Conservation (phyloP, 2,888 invertebrate genomes). For the Polyommatus iphigenia region DNA sequence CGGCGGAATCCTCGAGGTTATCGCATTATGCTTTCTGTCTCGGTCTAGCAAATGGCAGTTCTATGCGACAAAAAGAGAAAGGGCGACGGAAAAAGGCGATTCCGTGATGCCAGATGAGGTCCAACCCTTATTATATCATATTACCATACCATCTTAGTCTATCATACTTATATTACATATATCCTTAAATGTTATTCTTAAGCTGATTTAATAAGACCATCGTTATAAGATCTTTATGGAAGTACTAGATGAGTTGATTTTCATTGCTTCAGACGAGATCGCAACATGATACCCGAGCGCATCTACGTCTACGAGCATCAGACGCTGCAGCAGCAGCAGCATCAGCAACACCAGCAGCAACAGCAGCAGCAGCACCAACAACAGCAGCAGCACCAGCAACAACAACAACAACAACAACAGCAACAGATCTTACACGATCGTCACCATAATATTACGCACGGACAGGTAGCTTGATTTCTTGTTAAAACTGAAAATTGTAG, state of each 20-base stretch:
- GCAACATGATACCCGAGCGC: constrained; percentile 62
- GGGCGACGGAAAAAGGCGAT: no score
- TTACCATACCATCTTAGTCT: neutral
- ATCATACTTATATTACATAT: neutral
- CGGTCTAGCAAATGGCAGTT: no score
- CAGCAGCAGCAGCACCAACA: constrained; percentile 53
- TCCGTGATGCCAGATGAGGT: no score
- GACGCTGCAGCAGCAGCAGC: constrained; percentile 33
- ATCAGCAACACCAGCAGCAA: constrained; percentile 45
- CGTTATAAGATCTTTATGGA: neutral
- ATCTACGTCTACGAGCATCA: constrained; percentile 59
- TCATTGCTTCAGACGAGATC: constrained; percentile 51
- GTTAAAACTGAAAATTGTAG: neutral
- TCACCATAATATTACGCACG: constrained; percentile 50
- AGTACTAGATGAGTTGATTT: neutral
- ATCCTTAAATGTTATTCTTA: neutral
- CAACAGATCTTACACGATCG: constrained; percentile 52
- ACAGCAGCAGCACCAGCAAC: constrained; percentile 50
- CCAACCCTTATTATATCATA: no score
- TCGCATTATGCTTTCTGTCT: no score
- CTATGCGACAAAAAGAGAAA: no score
- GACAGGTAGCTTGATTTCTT: constrained; percentile 45
- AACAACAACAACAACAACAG: constrained; percentile 46
- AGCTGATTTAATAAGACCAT: neutral
- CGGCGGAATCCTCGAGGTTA: no score